Conservation (phyloP, 2,113 vertebrate genomes). For the Trogon melanurus region DNA sequence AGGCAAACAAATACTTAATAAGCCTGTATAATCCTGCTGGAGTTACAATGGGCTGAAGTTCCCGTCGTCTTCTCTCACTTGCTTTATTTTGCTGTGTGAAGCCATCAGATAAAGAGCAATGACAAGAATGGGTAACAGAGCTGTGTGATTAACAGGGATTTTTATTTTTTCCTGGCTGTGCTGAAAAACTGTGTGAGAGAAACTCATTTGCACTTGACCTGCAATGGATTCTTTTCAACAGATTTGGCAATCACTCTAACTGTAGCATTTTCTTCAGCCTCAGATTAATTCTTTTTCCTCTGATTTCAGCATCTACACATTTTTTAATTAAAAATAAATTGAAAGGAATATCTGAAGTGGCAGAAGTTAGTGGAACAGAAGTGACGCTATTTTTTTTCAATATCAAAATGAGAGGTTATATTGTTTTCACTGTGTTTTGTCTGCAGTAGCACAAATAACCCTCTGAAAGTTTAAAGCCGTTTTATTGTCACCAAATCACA, state of each 20-base stretch:
- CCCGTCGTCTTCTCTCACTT: not conserved
- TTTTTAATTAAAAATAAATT: constrained; percentile 20
- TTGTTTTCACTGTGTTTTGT: not conserved
- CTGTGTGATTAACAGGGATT: not conserved
- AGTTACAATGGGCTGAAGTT: not conserved
- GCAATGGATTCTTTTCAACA: not conserved
- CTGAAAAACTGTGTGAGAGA: not conserved
- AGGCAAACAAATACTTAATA: constrained; percentile 48
- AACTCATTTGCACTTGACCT: not conserved
- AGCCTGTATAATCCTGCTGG: not conserved
- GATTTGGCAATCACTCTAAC: not conserved
- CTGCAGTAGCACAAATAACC: not conserved
- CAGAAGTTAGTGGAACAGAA: not conserved
- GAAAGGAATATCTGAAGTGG: not conserved
- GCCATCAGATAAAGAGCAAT: not conserved
- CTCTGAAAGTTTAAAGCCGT: not conserved
- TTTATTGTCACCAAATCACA: not conserved
- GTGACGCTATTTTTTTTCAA: not conserved
- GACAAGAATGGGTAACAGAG: not conserved
- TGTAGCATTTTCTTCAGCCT: not conserved
- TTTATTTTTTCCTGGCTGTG: not conserved
- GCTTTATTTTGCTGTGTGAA: not conserved
- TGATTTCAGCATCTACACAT: not conserved
- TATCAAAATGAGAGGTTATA: not conserved
- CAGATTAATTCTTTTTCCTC: not conserved